Conservation (phyloP, 2,113 vertebrate species). For the Bubalus kerabau region DNA sequence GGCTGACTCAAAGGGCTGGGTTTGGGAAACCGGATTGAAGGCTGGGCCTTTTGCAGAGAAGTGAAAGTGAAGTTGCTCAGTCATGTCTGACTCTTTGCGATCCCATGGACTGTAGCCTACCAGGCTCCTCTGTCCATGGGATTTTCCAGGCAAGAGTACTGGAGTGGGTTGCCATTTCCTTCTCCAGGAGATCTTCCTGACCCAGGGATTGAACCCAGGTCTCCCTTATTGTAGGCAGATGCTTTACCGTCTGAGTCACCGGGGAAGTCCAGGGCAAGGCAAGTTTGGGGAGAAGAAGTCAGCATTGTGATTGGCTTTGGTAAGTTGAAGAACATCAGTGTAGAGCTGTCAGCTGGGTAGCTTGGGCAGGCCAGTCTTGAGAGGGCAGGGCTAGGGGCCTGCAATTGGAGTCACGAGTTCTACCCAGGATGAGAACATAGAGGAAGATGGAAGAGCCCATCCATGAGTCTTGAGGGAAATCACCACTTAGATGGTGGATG, state of each 20-base stretch:
- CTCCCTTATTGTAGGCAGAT: neutral
- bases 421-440: neutral
- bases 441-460: neutral
- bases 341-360: neutral
- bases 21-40: neutral
- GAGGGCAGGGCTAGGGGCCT: neutral
- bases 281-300: neutral
- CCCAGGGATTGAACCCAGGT: neutral
- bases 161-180: neutral
- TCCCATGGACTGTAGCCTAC: neutral
- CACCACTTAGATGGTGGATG: neutral
- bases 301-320: neutral
- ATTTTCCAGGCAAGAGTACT: neutral
- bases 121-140: neutral
- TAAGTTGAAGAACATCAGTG: neutral
- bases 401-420: neutral
- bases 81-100: fast-evolving
- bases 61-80: neutral
- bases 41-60: neutral
- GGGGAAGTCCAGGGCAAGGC: neutral
- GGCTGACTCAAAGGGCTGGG: neutral
- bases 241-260: neutral
- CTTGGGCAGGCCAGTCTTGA: neutral
- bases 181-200: neutral
- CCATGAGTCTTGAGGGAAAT: neutral